A percentile compares a stretch with the other conserved stretches of the same genome.
Evolutionary conservation across 2,888 invertebrate genomes (phyloP).

Genomic region (Lycia hirtaria): DNA sequence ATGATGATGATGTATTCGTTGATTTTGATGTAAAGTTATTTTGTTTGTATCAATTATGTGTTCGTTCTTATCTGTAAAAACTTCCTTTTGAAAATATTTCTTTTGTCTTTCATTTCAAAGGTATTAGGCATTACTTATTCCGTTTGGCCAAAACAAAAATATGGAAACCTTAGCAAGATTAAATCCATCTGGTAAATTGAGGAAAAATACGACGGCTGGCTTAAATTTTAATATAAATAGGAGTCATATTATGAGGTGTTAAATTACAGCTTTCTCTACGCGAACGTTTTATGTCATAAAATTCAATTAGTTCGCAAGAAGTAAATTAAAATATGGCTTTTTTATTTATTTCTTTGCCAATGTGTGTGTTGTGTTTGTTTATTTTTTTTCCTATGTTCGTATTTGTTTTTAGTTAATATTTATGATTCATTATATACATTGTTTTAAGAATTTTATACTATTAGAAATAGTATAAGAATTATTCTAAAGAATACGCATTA

Average conservation of each 20-base stretch:
- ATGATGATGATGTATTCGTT: neutral
- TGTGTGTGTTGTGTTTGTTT: neutral
- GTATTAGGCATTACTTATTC: slow-evolving; percentile 21
- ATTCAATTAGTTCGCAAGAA: slow-evolving; percentile 24
- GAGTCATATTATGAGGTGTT: slow-evolving; percentile 4
- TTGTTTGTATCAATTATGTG: slow-evolving; percentile 11
- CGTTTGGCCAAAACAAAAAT: slow-evolving; percentile 22
- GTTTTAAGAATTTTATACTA: too few relatives aligned
- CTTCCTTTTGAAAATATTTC: slow-evolving; percentile 4
- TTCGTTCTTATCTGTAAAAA: slow-evolving; percentile 6
- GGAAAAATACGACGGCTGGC: slow-evolving; percentile 13
- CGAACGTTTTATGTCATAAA: slow-evolving; percentile 16
- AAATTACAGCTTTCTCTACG: slow-evolving; percentile 11
- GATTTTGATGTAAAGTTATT: slow-evolving; percentile 10
- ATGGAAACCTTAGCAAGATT: slow-evolving; percentile 14
- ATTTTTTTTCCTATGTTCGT: neutral
- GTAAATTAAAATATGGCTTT: slow-evolving; percentile 9
- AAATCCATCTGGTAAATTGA: slow-evolving; percentile 23
- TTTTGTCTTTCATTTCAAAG: slow-evolving; percentile 21
- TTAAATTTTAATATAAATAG: slow-evolving; percentile 22
- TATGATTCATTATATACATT: too few relatives aligned
- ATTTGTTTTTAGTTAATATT: too few relatives aligned
- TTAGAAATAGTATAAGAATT: too few relatives aligned
- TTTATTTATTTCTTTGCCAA: neutral
- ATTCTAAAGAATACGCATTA: too few relatives aligned